Percentiles rank a stretch among this genome's conserved stretches.
Evolutionary conservation across 2,113 vertebrate genomes (phyloP).

Genomic region (Ptilorrhoa leucosticta): DNA sequence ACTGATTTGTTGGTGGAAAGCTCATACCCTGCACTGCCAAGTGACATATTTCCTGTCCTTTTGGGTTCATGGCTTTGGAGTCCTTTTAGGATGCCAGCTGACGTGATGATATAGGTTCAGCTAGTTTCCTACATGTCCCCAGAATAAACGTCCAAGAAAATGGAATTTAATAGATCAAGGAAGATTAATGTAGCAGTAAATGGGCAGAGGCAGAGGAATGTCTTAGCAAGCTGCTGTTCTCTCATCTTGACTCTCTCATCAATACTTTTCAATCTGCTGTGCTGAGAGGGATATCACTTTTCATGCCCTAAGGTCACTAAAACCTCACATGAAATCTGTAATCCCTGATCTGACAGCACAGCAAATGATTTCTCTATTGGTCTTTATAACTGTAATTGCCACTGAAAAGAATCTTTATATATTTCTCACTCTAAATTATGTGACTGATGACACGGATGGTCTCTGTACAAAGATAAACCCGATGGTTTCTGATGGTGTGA

Average conservation of each 20-base stretch:
- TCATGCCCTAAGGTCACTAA: constrained; percentile 25
- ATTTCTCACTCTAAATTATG: constrained; percentile 36
- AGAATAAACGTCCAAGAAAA: constrained; percentile 32
- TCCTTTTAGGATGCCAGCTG: neutral
- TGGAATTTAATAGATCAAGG: constrained; percentile 39
- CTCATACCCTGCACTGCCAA: neutral
- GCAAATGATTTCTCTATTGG: constrained; percentile 66
- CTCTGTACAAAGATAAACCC: neutral
- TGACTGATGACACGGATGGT: neutral
- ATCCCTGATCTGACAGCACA: constrained; percentile 4
- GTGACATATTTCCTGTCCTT: neutral
- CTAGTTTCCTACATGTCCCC: neutral
- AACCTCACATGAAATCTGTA: constrained; percentile 24
- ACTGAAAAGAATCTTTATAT: constrained; percentile 16
- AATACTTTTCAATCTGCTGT: constrained; percentile 65
- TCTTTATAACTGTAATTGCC: constrained; percentile 60
- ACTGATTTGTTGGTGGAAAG: neutral
- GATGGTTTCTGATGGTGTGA: neutral
- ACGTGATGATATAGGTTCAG: neutral
- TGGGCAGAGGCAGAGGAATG: constrained; percentile 52
- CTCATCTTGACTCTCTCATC: constrained; percentile 52
- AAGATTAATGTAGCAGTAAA: constrained; percentile 66
- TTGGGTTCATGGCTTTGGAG: neutral
- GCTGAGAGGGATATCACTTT: constrained; percentile 31
- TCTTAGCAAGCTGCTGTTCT: constrained; percentile 21